Evolutionary conservation across 2,888 invertebrate genomes (phyloP).

Genomic region (Chrysomela aeneicollis): DNA sequence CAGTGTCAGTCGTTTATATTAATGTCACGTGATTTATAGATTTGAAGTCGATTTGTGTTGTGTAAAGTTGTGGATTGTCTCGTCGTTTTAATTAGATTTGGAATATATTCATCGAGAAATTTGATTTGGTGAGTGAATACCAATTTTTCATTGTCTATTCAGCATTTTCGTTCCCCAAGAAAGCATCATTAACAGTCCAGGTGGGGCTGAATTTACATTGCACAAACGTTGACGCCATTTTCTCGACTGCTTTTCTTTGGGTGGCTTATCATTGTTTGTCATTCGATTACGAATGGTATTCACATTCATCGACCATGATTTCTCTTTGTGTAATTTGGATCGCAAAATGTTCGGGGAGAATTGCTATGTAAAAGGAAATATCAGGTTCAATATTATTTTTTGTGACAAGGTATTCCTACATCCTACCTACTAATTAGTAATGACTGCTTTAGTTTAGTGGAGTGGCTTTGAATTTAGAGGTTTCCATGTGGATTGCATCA

Average conservation of each 20-base stretch:
- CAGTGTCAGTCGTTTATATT: not conserved
- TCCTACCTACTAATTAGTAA: no score
- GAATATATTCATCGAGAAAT: slow-evolving; percentile 13
- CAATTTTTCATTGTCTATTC: not conserved
- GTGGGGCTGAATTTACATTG: not conserved
- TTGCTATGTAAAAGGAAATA: no score
- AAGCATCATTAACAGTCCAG: not conserved
- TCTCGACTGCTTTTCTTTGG: not conserved
- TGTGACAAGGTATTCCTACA: no score
- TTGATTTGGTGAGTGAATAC: slow-evolving; percentile 7
- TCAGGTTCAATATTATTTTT: no score
- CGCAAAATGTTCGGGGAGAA: not conserved
- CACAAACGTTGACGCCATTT: slow-evolving; percentile 3
- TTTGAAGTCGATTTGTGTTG: slow-evolving; percentile 42
- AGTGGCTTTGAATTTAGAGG: not conserved
- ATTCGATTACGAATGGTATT: not conserved
- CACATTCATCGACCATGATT: not conserved
- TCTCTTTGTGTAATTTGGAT: not conserved
- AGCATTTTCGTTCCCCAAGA: not conserved
- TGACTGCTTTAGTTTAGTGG: no score
- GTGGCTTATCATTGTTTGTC: not conserved
- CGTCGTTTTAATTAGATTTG: slow-evolving; percentile 44
- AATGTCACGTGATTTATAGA: slow-evolving; percentile 22
- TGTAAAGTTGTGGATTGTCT: slow-evolving; percentile 47
- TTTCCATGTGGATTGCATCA: not conserved